Conservation (phyloP, 2,797 vertebrate genomes). For the Poecilia wingei region DNA sequence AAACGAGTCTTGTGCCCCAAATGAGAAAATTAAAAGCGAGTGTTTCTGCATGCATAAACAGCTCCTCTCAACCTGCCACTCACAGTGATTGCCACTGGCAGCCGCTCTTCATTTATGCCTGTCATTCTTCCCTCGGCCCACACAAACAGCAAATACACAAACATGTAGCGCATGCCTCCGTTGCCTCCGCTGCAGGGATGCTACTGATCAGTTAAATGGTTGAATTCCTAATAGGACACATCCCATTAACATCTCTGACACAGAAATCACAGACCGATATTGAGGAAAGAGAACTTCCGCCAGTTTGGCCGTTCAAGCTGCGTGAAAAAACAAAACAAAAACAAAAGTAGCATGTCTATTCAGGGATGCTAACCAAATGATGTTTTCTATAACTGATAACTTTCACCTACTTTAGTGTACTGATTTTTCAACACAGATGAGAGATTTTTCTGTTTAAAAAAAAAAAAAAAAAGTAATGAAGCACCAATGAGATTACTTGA, state of each 20-base stretch:
- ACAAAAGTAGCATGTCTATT: background rate
- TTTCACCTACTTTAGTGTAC: too few relatives aligned
- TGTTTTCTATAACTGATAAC: background rate
- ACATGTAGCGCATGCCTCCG: conserved; percentile 14
- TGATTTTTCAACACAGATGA: background rate
- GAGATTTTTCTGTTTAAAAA: background rate
- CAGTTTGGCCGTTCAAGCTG: background rate
- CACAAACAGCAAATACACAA: conserved; percentile 41
- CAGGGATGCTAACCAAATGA: background rate
- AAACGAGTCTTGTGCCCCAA: conserved; percentile 25
- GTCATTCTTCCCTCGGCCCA: conserved; percentile 49
- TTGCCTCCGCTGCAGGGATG: conserved; percentile 22
- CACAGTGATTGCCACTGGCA: conserved; percentile 63
- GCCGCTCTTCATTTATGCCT: conserved; percentile 60
- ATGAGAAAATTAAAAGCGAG: conserved; percentile 43
- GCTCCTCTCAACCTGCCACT: conserved; percentile 62
- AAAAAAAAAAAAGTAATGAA: background rate
- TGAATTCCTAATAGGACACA: conserved; percentile 69
- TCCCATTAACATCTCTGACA: conserved; percentile 70
- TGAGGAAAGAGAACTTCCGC: conserved; percentile 21
- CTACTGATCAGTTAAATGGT: conserved; percentile 59
- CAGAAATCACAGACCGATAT: conserved; percentile 52
- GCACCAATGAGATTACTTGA: background rate
- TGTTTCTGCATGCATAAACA: conserved; percentile 51
- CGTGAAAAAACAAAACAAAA: background rate